A percentile compares a stretch with the other conserved stretches of the same genome.
Conservation (phyloP, 2,888 invertebrate genomes). For the Clanis bilineata region DNA sequence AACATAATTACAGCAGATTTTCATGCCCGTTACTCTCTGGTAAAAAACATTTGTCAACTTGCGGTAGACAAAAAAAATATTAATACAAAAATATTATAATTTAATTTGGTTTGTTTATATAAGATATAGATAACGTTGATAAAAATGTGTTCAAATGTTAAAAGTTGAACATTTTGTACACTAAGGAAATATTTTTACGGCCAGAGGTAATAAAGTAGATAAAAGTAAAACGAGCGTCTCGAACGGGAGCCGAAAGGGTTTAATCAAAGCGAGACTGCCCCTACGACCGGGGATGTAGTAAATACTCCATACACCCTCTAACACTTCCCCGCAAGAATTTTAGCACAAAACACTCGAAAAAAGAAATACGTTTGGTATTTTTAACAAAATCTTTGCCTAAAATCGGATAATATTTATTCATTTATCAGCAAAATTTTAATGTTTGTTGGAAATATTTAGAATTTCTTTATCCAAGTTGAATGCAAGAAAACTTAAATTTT, state of each 20-base stretch:
- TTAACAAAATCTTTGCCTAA: not conserved
- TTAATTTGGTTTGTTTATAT: not conserved
- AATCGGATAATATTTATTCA: not conserved
- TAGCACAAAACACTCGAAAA: conserved; percentile 26
- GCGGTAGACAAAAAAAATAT: too few relatives aligned
- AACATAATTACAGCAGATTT: too few relatives aligned
- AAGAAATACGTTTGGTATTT: not conserved
- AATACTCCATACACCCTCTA: conserved; percentile 53
- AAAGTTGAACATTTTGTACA: conserved; percentile 10
- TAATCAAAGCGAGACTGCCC: conserved; percentile 66
- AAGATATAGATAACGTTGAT: not conserved
- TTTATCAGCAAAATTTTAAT: not conserved
- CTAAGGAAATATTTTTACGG: conserved; percentile 41
- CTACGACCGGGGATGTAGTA: conserved; percentile 58
- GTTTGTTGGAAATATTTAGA: too few relatives aligned
- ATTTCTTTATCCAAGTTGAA: too few relatives aligned
- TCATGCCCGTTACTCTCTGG: too few relatives aligned
- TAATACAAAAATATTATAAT: not conserved
- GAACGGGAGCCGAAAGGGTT: conserved; percentile 60
- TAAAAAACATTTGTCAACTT: too few relatives aligned
- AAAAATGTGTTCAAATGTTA: not conserved
- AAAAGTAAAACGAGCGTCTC: conserved; percentile 57
- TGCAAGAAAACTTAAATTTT: too few relatives aligned
- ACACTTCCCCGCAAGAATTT: conserved; percentile 39
- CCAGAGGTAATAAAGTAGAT: conserved; percentile 52